A percentile compares a stretch with the other conserved stretches of the same genome.
Evolutionary conservation across 2,797 vertebrate species (phyloP).

Genomic region (Pseudochaenichthys georgianus): DNA sequence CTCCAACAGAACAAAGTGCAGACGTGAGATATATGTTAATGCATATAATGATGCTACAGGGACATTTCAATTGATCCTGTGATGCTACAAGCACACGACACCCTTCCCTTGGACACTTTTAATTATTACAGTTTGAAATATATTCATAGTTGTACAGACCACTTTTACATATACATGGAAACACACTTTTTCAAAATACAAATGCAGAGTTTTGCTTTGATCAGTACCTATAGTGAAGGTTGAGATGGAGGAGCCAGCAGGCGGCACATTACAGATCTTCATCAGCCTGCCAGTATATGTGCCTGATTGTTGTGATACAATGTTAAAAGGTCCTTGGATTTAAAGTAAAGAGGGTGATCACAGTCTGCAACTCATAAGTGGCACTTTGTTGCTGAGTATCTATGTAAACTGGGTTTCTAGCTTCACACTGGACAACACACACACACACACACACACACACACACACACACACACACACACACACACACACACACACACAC

Average conservation of each 20-base stretch:
- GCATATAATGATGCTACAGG: conserved; percentile 21
- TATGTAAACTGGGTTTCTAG: neutral
- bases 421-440: conserved; percentile 20
- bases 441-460: conserved; percentile 35
- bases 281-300: conserved; percentile 56
- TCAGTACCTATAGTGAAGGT: conserved; percentile 30
- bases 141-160: conserved; percentile 41
- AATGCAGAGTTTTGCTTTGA: conserved; percentile 54
- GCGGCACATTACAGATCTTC: conserved; percentile 66
- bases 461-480: no score
- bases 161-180: conserved; percentile 31
- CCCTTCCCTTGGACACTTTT: conserved; percentile 10
- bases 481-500: no score
- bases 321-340: conserved; percentile 59
- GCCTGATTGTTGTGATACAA: conserved; percentile 64
- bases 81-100: conserved; percentile 20
- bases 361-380: conserved; percentile 20
- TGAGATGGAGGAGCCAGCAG: conserved; percentile 40
- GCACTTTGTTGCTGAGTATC: conserved; percentile 47
- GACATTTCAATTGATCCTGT: conserved; percentile 13
- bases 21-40: neutral
- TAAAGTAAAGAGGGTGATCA: conserved; percentile 54
- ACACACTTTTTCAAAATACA: conserved; percentile 23
- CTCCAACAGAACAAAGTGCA: neutral
- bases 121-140: conserved; percentile 34